Conservation (phyloP, 2,113 vertebrate species). For the Odobenus rosmarus region DNA sequence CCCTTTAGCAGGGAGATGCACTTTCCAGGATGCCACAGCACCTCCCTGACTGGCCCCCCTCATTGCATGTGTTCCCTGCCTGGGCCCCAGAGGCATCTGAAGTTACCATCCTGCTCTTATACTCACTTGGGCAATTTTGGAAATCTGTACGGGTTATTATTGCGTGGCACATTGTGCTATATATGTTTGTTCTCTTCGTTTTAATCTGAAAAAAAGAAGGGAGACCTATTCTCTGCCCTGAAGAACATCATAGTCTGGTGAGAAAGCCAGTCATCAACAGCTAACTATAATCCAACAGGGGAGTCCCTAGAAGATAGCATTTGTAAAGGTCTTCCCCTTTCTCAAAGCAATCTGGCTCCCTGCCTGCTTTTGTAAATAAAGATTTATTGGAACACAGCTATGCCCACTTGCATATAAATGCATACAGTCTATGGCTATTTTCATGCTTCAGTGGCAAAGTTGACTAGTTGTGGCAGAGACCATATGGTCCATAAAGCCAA, state of each 20-base stretch:
- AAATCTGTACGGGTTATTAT: neutral
- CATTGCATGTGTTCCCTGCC: neutral
- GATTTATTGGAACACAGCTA: constrained; percentile 16
- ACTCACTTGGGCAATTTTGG: neutral
- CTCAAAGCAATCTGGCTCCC: neutral
- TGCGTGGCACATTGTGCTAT: neutral
- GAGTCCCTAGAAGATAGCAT: neutral
- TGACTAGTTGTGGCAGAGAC: neutral
- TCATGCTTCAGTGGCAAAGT: neutral
- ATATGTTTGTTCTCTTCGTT: neutral
- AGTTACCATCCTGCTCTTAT: neutral
- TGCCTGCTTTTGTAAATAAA: constrained; percentile 53
- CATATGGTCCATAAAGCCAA: neutral
- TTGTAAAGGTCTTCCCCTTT: neutral
- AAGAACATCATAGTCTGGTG: neutral
- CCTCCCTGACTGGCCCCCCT: neutral
- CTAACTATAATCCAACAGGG: neutral
- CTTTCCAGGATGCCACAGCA: neutral
- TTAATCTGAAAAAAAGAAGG: neutral
- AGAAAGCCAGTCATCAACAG: constrained; percentile 4
- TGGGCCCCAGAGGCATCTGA: neutral
- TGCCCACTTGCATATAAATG: neutral
- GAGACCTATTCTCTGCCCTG: neutral
- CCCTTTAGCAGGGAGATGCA: neutral
- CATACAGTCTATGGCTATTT: neutral